These are phyloP conservation scores for Halocynthia roretzi DNA, from an alignment of 23 tunicate species.

Conservation along the genomic window DNA sequence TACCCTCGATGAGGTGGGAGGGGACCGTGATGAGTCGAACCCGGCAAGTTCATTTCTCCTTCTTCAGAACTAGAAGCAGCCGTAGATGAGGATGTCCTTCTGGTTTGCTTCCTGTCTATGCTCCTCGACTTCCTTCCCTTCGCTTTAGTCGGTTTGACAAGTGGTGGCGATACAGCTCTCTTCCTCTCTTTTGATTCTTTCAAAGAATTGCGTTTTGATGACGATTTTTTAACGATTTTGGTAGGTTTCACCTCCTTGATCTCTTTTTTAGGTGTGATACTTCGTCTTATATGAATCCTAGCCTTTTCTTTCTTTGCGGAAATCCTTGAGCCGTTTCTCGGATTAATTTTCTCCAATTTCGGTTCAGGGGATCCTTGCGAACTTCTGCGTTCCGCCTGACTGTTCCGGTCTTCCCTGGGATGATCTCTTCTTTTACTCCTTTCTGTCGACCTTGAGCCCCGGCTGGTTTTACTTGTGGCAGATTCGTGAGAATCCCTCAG, in stretches of 20 bases:
- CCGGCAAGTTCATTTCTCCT: constrained; percentile 5
- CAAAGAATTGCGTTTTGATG: too few species aligned
- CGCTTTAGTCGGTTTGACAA: background rate
- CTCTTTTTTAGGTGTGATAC: too few species aligned
- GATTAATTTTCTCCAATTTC: too few species aligned
- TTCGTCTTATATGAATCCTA: too few species aligned
- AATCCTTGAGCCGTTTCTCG: too few species aligned
- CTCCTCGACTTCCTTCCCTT: background rate
- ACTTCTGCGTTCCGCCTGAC: too few species aligned
- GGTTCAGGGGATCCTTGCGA: too few species aligned
- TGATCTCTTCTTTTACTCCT: background rate
- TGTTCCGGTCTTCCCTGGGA: too few species aligned
- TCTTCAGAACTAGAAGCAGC: background rate
- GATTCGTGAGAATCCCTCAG: background rate
- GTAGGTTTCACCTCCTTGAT: too few species aligned
- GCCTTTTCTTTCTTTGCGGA: too few species aligned
- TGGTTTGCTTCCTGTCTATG: background rate
- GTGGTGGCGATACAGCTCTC: background rate
- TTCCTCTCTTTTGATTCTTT: background rate
- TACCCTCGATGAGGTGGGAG: constrained; percentile 20
- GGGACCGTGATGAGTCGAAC: constrained; percentile 1
- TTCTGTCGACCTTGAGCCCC: background rate
- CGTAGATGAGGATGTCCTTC: background rate
- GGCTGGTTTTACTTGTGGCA: background rate
- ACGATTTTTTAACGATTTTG: too few species aligned